Evolutionary conservation across 2,888 invertebrate species (phyloP), one percentile per base, ranked within the genome.

Genomic region (Coronaproctus castanopsis): DNA sequence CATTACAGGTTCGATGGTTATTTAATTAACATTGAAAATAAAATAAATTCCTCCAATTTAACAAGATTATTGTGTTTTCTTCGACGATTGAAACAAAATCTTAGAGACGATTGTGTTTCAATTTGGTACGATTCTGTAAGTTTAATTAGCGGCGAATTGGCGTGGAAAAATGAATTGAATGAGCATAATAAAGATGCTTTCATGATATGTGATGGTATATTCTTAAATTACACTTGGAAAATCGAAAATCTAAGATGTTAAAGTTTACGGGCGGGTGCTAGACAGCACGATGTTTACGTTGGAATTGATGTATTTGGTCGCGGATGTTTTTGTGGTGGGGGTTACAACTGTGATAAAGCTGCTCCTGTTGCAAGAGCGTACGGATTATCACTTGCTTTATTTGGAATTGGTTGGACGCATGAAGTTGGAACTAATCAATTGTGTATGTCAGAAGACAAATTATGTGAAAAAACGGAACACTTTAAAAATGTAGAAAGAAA

Each of bases 111-210:
- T 36, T 62, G 65, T 36, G 55, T 62, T 50, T 58, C 67, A 1
- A 79, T 97, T 66, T 97, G 97, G 97, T 98, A 98, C 71, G 98
- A 98, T 74, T 91, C 93, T 70, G 87, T 98, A 52, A 86, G 81
- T 3, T 73, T 77, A n/a, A 58, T 60, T 14, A 72, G 73, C 1
- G 98, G 98, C 0, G 71, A 80, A 58, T 77, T 98, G 2, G 72
- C 73, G 24, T 98, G 97, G 96, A 97, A 98, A 73, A 89, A 98
- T 73, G 83, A 83, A 68, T 77, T 98, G n/a, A 64, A 64, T 22
- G 50, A 52, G 24, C 62, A 63, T 24, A 64, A 54, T 68, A 87
- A 87, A 68, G 73, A 73, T 24, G 93, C 86, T 72, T 93, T 93
- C 72, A 81, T 87, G 66, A 75, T 72, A 1, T 87, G 87, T 68